Evolutionary conservation across 2,113 vertebrate genomes (phyloP).

Genomic region (Hassar affinis): DNA sequence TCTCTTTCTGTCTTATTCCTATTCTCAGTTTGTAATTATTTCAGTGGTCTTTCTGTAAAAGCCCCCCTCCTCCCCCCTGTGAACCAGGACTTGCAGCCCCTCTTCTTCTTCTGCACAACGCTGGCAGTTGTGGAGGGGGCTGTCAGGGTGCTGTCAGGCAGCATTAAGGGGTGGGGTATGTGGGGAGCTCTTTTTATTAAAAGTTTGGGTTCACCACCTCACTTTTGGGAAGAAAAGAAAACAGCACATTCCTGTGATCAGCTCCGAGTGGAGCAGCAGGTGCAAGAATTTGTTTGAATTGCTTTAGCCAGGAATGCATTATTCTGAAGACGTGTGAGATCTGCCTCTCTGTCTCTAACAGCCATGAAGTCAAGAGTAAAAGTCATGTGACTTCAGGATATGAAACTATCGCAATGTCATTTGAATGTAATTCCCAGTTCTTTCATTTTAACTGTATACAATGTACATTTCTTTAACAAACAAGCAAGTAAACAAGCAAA

Average conservation of each 20-base stretch:
- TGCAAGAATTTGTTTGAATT: conserved; percentile 20
- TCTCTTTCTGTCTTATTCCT: conserved; percentile 21
- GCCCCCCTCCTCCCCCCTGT: conserved; percentile 4
- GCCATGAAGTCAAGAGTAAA: neutral
- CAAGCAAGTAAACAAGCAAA: neutral
- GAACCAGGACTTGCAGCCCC: conserved; percentile 57
- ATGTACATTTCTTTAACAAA: neutral
- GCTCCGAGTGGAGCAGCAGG: conserved; percentile 10
- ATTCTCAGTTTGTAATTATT: conserved; percentile 47
- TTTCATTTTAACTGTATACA: neutral
- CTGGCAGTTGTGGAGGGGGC: neutral
- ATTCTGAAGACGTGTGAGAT: neutral
- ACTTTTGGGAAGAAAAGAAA: conserved; percentile 33
- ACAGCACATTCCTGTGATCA: conserved; percentile 33
- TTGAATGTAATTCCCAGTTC: neutral
- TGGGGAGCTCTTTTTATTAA: conserved; percentile 33
- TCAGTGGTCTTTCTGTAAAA: conserved; percentile 39
- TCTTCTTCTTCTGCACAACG: conserved; percentile 45
- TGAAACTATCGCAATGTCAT: neutral
- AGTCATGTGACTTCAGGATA: neutral
- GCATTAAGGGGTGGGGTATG: neutral
- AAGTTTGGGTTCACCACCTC: conserved; percentile 13
- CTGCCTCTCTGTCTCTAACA: neutral
- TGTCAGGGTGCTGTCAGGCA: neutral
- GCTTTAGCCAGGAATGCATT: neutral